phyloP scores from a whole-genome alignment of 1,140 invertebrate genomes.

The Olivierus martensii region DNA sequence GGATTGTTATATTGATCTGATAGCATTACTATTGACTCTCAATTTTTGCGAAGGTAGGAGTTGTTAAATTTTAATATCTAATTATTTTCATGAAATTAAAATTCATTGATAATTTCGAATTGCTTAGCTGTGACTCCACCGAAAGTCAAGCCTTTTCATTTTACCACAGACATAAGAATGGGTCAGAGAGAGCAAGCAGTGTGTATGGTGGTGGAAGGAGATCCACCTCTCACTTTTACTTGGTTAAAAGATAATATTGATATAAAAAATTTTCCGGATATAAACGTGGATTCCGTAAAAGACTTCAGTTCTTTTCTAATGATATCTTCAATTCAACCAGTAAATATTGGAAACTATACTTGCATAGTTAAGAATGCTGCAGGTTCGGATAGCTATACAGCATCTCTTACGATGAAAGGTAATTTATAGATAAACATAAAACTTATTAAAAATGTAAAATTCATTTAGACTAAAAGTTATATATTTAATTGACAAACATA shows the following conservation, averaged over 20 bases:
- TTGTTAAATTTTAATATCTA: no score
- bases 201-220: slow-evolving; percentile 18
- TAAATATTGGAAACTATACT: slow-evolving; percentile 23
- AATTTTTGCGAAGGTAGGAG: no score
- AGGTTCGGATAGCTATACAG: slow-evolving; percentile 19
- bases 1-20: no score
- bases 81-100: no score
- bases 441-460: no score
- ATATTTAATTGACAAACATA: no score
- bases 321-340: neutral
- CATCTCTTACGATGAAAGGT: slow-evolving; percentile 17
- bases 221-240: slow-evolving; percentile 19
- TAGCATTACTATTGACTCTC: no score
- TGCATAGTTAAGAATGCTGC: slow-evolving; percentile 21
- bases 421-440: no score
- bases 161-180: slow-evolving; percentile 40
- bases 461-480: no score
- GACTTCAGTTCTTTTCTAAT: neutral
- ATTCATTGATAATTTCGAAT: neutral
- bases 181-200: slow-evolving; percentile 47
- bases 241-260: slow-evolving; percentile 19
- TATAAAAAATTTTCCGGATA: neutral
- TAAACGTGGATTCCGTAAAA: no score
- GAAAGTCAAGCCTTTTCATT: slow-evolving; percentile 16
- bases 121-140: slow-evolving; percentile 7